Evolutionary conservation across 2,888 invertebrate species (phyloP), one percentile per base, ranked within the genome.

Genomic region (Cantharis nigra): DNA sequence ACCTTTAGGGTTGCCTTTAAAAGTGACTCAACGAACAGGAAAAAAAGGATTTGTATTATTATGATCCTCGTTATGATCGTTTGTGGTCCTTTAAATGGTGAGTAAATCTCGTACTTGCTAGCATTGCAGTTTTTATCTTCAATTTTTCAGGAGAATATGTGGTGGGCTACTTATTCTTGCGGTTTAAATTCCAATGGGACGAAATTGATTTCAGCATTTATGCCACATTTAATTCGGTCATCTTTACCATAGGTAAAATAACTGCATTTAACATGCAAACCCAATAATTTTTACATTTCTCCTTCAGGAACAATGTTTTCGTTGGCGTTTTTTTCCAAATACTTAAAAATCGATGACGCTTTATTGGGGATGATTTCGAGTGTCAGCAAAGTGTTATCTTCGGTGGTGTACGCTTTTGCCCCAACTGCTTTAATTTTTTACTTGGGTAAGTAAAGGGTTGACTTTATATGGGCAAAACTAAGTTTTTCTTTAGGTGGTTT

Each of bases 21-120:
- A 84, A 89, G 90, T 75, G 94, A 95, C 0, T 92, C 92, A 20
- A 92, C 93, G 83, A 93, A 94, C 83, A 88, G 95, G 2, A 89
- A 93, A 76, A 89, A 92, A 78, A 90, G 94, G 72, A 94, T 95
- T 70, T 91, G 94, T 78, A 92, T 94, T 87, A 90, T 95, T 20
- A 94, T 95, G 89, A 88, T 94, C 67, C 93, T 95, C 33, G 92
- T 95, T 30, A 94, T 95, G 90, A 94, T 95, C 65, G 94, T 95
- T 79, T 94, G 95, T 82, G 95, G 95, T 26, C 95, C 95, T 0
- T 90, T 95, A 86, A 94, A 95, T 84, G 95, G 95, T 94, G 86
- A 91, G 91, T 77, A 26, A 5, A 26, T 26, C 23, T 26, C 23
- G 0, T 26, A 23, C 23, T 23, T 23, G 23, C 1, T n/a, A n/a